Percentiles rank a stretch among this genome's conserved stretches.
phyloP scores from a whole-genome alignment of 2,797 vertebrate genomes.

The Myripristis jacobus region DNA sequence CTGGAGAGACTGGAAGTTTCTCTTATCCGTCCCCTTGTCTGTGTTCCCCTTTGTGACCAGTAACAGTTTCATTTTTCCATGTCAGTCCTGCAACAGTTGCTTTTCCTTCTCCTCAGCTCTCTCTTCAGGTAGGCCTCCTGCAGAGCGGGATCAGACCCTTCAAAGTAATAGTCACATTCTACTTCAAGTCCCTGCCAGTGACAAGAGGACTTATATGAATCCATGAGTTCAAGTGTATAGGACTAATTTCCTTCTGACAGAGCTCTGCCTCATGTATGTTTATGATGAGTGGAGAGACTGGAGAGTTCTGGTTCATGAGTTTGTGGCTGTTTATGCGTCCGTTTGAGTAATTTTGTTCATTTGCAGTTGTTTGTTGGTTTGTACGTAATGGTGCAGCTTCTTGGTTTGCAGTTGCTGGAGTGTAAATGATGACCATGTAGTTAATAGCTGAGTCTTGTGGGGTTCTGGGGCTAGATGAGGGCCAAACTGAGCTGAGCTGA shows the following conservation, averaged over 20 bases:
- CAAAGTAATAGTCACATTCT: conserved; percentile 40
- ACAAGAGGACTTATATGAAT: conserved; percentile 44
- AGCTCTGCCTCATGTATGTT: conserved; percentile 48
- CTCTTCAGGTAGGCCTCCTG: conserved; percentile 7
- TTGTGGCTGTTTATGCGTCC: conserved; percentile 41
- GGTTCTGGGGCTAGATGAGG: conserved; percentile 42
- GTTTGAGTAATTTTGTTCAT: conserved; percentile 45
- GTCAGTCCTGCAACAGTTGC: conserved; percentile 28
- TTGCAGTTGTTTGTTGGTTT: conserved; percentile 58
- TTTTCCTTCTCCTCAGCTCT: conserved; percentile 21
- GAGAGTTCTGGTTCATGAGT: conserved; percentile 50
- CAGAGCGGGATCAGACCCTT: conserved; percentile 19
- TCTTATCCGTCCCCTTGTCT: conserved; percentile 15
- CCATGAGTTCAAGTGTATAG: conserved; percentile 34
- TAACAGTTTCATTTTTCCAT: conserved; percentile 32
- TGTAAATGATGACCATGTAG: conserved; percentile 49
- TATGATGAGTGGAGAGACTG: conserved; percentile 53
- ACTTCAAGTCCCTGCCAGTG: conserved; percentile 50
- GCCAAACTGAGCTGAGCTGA: conserved; percentile 35
- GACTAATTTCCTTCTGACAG: conserved; percentile 28
- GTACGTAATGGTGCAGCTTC: conserved; percentile 44
- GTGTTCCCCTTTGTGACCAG: conserved; percentile 32
- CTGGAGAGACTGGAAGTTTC: not conserved
- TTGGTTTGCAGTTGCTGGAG: conserved; percentile 52
- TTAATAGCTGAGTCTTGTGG: conserved; percentile 52